phyloP scores from a whole-genome alignment of 1,140 invertebrate species.

The Orchestia grillus region DNA sequence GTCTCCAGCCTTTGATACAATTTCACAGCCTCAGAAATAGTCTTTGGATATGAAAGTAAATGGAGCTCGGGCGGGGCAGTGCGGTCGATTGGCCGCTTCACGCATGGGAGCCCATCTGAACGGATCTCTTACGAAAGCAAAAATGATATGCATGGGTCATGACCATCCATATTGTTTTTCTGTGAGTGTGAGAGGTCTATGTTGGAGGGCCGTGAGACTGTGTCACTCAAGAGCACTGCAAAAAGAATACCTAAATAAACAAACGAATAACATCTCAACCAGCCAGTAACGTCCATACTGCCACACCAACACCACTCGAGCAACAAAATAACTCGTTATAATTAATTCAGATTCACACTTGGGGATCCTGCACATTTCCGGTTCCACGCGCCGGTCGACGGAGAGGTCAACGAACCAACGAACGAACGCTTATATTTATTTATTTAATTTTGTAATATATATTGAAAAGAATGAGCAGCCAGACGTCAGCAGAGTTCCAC shows the following conservation, averaged over 20 bases:
- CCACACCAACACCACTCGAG: no score
- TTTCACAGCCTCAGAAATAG: no score
- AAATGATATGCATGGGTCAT: not conserved
- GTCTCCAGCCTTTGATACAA: no score
- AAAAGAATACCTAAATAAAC: no score
- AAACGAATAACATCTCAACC: not conserved
- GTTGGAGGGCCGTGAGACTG: not conserved
- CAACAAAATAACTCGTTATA: no score
- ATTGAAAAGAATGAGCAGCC: not conserved
- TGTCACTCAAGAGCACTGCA: not conserved
- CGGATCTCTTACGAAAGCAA: not conserved
- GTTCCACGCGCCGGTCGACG: not conserved
- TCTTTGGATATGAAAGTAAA: no score
- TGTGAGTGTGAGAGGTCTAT: not conserved
- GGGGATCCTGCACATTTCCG: not conserved
- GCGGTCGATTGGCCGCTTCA: no score
- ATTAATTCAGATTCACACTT: not conserved
- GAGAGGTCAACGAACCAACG: not conserved
- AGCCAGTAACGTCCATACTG: not conserved
- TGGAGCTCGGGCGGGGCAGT: no score
- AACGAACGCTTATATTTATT: constrained; percentile 10
- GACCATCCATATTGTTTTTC: not conserved
- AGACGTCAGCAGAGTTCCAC: not conserved
- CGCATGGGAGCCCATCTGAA: not conserved
- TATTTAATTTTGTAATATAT: not conserved